These are phyloP conservation scores for Ptychodera flava DNA, from an alignment of 35 echinoderm and acorn worm species.

Conservation along the genomic window DNA sequence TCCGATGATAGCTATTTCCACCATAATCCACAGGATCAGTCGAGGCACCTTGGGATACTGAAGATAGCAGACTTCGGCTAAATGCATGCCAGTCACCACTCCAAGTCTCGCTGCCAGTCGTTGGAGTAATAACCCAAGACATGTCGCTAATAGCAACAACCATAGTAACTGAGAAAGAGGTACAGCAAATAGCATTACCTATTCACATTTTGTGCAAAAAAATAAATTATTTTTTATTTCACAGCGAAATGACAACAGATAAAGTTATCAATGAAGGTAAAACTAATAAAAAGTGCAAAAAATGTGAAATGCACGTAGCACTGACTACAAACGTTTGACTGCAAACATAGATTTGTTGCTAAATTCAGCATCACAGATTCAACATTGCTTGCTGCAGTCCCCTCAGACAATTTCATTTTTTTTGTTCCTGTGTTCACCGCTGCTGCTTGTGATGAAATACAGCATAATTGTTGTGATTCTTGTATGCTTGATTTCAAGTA, in stretches of 20 bases:
- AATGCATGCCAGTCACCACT: conserved; percentile 92
- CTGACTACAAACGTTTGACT: background rate
- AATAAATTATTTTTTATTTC: no score
- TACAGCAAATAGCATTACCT: no score
- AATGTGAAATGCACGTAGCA: background rate
- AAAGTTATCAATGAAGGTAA: no score
- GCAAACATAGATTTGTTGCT: background rate
- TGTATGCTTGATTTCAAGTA: background rate
- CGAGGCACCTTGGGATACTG: conserved; percentile 81
- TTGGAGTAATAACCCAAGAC: conserved; percentile 82
- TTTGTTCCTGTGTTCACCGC: background rate
- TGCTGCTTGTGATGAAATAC: background rate
- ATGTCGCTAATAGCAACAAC: conserved; percentile 71
- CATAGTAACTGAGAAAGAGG: conserved; percentile 66
- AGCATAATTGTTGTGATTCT: background rate
- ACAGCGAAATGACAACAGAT: no score
- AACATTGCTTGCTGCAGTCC: no score
- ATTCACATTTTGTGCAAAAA: no score
- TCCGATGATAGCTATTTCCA: conserved; percentile 94
- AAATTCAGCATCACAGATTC: background rate
- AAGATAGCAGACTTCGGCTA: conserved; percentile 86
- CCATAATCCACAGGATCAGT: conserved; percentile 85
- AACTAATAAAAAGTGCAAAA: background rate
- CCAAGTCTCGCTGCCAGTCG: conserved; percentile 87
- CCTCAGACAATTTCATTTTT: no score